Base-by-base conservation (phyloP, 2,113 vertebrate genomes). In the Pomatostomus ruficeps region DNA sequence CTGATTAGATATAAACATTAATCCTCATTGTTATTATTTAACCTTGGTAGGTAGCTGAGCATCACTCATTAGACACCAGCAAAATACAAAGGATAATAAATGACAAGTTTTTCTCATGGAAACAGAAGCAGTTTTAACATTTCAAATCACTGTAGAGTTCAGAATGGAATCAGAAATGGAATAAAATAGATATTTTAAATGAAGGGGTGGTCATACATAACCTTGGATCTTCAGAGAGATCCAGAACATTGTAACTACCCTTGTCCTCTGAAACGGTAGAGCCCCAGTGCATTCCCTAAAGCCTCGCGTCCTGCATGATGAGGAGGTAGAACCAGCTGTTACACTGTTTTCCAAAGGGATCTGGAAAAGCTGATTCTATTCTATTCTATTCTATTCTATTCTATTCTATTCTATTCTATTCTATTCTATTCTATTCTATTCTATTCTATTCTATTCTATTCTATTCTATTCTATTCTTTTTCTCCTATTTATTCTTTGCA, bases 271-370 rank as follows among this genome's bases (percentile, higher is more conserved):
- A 65, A 72, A 52, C 8, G 3, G 8, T 4, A 48, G 7, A 52
- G 2, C 2, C 3, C 5, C 4, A 3, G 5, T 4, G 2, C 29
- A 3, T 36, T 79, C 12, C 4, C 35, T 40, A 31, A 75, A 43
- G 10, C 7, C 14, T 33, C 7, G 2, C 8, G 12, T 65, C 13
- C 25, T 52, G 5, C 18, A 51, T n/a, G 55, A 45, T 0, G 2
- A 38, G 59, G 7, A 35, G 14, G 3, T 33, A 33, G 18, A 89
- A 70, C 3, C 11, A 51, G 15, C 6, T 28, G 5, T 17, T 58
- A 38, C 10, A 13, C 2, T 20, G 2, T 46, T 55, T 72, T 46
- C 35, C 16, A 40, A 45, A 36, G 7, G 26, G 14, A 57, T 12
- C 10, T 52, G 13, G 24, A 68, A 68, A 71, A 45, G 1, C 2